A percentile compares a stretch with the other conserved stretches of the same genome.
Evolutionary conservation across 2,113 vertebrate genomes (phyloP).

Genomic region (Sprattus sprattus): DNA sequence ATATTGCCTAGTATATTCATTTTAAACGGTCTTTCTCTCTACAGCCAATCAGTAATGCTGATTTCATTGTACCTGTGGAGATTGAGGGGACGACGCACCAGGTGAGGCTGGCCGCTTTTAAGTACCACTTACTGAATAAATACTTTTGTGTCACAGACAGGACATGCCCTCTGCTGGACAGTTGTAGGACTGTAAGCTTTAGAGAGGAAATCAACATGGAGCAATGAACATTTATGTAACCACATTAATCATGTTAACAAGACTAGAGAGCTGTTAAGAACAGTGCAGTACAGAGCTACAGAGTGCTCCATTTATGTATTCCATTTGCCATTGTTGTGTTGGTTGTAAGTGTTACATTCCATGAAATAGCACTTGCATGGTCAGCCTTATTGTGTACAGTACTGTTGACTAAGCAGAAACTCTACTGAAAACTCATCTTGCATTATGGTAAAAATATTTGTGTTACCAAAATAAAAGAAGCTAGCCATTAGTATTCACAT

Average conservation of each 20-base stretch:
- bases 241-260: not conserved
- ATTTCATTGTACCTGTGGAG: slow-evolving; percentile 91
- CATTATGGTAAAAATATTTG: no score
- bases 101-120: slow-evolving; percentile 65
- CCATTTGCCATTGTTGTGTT: not conserved
- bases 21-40: slow-evolving; percentile 45
- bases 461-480: not conserved
- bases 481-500: no score
- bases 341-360: not conserved
- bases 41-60: slow-evolving; percentile 90
- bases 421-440: not conserved
- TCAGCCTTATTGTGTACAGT: not conserved
- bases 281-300: not conserved
- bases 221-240: not conserved
- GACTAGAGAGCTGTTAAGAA: not conserved
- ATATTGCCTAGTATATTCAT: no score
- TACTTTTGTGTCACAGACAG: not conserved
- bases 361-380: not conserved
- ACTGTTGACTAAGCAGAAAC: not conserved
- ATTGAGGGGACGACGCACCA: slow-evolving; percentile 92
- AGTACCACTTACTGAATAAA: not conserved
- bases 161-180: not conserved
- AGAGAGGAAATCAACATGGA: not conserved
- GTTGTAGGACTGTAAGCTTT: not conserved
- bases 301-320: not conserved